Conservation (phyloP, 1,140 invertebrate species). For the Pseudomyrmex sp. region DNA sequence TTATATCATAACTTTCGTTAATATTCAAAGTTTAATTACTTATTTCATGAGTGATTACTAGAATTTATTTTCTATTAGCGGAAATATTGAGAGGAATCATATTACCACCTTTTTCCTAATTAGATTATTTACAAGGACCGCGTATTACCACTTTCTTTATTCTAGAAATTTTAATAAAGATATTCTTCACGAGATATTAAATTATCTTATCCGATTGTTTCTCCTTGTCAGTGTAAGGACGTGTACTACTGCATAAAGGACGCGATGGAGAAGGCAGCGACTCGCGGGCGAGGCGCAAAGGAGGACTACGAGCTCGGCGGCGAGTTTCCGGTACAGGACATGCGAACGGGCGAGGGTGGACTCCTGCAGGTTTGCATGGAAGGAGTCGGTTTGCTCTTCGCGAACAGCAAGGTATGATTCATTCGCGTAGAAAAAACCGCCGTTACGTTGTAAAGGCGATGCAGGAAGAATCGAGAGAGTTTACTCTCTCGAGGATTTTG, state of each 20-base stretch:
- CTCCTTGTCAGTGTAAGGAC: slow-evolving; percentile 94
- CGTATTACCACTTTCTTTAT: no score
- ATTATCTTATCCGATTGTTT: not conserved
- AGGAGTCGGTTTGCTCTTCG: slow-evolving; percentile 98
- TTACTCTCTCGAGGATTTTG: slow-evolving; percentile 49
- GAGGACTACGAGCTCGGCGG: slow-evolving; percentile 95
- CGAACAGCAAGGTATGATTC: slow-evolving; percentile 97
- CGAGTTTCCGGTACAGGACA: slow-evolving; percentile 99
- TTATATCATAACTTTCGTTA: no score
- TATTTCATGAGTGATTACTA: no score
- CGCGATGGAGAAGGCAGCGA: slow-evolving; percentile 98
- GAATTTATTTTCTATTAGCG: no score
- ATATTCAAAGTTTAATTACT: no score
- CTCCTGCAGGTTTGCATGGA: slow-evolving; percentile 99
- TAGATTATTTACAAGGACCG: not conserved
- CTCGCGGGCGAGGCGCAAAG: slow-evolving; percentile 90
- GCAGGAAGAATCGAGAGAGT: slow-evolving; percentile 67
- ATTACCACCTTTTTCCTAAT: no score
- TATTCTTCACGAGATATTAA: not conserved
- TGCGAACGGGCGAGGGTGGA: slow-evolving; percentile 98
- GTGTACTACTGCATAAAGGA: slow-evolving; percentile 99
- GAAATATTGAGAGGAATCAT: no score
- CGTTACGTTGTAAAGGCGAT: slow-evolving; percentile 36
- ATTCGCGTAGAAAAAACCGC: slow-evolving; percentile 23
- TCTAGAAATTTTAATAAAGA: no score